Evolutionary conservation across 2,797 vertebrate species (phyloP).

Genomic region (Lepus townsendii): DNA sequence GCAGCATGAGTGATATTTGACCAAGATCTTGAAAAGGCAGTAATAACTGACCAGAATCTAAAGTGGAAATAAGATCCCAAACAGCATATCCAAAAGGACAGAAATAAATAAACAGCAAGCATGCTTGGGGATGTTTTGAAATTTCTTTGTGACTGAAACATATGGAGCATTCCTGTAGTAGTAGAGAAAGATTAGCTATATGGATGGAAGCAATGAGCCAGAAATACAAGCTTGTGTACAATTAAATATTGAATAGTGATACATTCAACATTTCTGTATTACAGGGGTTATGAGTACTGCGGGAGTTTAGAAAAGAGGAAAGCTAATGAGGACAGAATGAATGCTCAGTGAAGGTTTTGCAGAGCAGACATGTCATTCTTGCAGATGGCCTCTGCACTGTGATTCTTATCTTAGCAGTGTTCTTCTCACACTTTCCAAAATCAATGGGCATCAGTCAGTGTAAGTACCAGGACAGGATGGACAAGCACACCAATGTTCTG

Average conservation of each 20-base stretch:
- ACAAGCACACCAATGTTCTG: neutral
- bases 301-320: constrained; percentile 40
- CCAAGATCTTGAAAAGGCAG: neutral
- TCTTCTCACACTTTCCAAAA: neutral
- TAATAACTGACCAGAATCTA: neutral
- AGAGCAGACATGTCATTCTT: neutral
- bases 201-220: constrained; percentile 47
- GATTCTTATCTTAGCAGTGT: neutral
- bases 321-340: constrained; percentile 39
- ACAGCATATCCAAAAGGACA: neutral
- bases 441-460: neutral
- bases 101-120: neutral
- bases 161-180: neutral
- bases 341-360: neutral
- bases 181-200: constrained; percentile 1
- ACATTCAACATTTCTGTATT: constrained; percentile 1
- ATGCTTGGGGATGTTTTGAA: neutral
- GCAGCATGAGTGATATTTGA: neutral
- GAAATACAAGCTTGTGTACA: constrained; percentile 31
- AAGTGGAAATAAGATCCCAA: neutral
- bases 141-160: constrained; percentile 34
- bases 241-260: constrained; percentile 54
- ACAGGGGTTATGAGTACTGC: neutral
- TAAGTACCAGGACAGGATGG: neutral
- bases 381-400: neutral